These are phyloP conservation scores for Hystrix brachyura DNA, from an alignment of 2,113 vertebrate genomes.

Conservation along the genomic window DNA sequence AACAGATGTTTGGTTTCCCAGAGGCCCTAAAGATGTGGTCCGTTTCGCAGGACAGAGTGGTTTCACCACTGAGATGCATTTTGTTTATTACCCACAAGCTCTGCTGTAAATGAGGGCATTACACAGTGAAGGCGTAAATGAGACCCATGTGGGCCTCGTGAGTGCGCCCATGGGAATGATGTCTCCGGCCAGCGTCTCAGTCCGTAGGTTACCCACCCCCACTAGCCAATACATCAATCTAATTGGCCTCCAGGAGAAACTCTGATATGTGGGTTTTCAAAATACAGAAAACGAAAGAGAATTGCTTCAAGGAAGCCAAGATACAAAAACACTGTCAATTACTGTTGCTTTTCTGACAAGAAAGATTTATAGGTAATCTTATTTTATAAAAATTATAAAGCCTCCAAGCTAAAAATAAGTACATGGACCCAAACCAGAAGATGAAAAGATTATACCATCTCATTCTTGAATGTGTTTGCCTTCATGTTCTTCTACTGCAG, in stretches of 20 bases:
- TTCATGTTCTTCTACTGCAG: conserved; percentile 19
- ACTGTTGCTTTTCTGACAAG: conserved; percentile 68
- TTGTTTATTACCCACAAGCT: conserved; percentile 29
- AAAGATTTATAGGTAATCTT: conserved; percentile 77
- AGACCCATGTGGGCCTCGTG: background rate
- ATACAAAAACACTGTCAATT: conserved; percentile 69
- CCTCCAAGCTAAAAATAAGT: conserved; percentile 66
- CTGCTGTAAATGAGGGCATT: conserved; percentile 58
- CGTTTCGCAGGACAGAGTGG: background rate
- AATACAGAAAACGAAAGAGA: conserved; percentile 69
- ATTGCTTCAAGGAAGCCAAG: conserved; percentile 59
- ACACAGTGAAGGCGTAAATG: background rate
- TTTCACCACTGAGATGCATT: conserved; percentile 12
- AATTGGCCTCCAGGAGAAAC: conserved; percentile 51
- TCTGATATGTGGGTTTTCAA: conserved; percentile 45
- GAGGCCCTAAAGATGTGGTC: background rate
- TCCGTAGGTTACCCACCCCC: background rate
- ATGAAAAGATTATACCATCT: conserved; percentile 44
- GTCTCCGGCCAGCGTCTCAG: background rate
- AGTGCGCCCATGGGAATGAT: background rate
- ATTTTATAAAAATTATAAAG: conserved; percentile 79
- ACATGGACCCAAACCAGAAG: conserved; percentile 11
- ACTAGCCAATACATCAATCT: conserved; percentile 46
- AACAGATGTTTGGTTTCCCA: background rate
- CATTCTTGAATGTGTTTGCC: conserved; percentile 20